Evolutionary conservation across 1,140 invertebrate species (phyloP).

Genomic region (Portunus trituberculatus): DNA sequence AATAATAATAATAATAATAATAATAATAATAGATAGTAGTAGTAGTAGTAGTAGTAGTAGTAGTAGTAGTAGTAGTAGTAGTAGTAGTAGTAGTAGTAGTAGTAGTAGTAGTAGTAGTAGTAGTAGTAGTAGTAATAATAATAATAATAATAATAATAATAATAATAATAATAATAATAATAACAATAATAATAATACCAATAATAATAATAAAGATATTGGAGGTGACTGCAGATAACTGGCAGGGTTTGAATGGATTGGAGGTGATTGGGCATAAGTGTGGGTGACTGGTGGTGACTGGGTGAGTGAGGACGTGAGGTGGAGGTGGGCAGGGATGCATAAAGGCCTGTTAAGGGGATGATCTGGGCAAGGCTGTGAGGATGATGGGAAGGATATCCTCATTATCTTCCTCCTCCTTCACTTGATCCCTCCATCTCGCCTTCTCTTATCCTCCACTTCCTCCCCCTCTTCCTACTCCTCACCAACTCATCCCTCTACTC

Average conservation of each 20-base stretch:
- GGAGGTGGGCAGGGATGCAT: neutral
- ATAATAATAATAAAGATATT: slow-evolving; percentile 14
- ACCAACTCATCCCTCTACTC: too few species aligned
- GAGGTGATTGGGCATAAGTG: neutral
- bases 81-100: too few species aligned
- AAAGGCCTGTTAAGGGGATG: neutral
- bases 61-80: too few species aligned
- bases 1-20: neutral
- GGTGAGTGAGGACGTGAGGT: too few species aligned
- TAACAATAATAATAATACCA: neutral
- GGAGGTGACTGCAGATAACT: neutral
- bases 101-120: too few species aligned
- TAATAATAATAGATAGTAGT: neutral
- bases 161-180: slow-evolving; percentile 9
- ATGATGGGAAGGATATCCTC: neutral
- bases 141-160: neutral
- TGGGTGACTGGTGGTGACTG: too few species aligned
- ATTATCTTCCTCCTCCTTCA: neutral
- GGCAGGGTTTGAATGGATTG: neutral
- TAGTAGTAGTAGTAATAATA: too few species aligned
- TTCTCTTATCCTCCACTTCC: too few species aligned
- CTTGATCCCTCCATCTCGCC: too few species aligned
- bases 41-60: too few species aligned
- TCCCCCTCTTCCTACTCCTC: too few species aligned
- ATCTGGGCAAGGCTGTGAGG: neutral